Evolutionary conservation across 2,113 vertebrate genomes (phyloP), one percentile per base, ranked within the genome.

Genomic region (Pachycephala philippinensis): DNA sequence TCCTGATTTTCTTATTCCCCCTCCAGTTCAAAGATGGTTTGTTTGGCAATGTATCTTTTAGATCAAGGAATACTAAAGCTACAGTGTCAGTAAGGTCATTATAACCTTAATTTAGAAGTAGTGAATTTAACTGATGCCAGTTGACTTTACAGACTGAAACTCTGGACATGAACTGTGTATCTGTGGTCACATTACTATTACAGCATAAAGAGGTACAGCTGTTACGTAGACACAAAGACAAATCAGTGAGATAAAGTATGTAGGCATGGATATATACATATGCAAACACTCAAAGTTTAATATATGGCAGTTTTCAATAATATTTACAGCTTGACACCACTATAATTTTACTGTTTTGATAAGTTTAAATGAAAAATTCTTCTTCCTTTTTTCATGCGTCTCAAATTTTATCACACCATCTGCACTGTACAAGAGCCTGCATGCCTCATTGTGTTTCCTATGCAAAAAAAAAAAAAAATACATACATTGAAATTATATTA

Each of bases 341-440:
- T 83, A 71, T 44, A 86, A 70, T 86, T 87, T 53, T 93, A 81
- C 27, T 74, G 40, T 60, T 87, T 90, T 85, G 40, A 33, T 95
- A 80, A 87, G 13, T 91, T 94, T 52, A 87, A 96, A 87, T 87
- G 65, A 75, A 81, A 93, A 95, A 69, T 24, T 89, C 30, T 90
- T 60, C 56, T 91, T 70, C 30, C 33, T 69, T 90, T 94, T 81
- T 54, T 74, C 33, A 40, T 52, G 17, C 27, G 33, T 72, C 35
- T 93, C 44, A 54, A 40, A 65, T 71, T 87, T 83, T 65, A 30
- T 95, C 68, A 76, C 4, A 9, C 17, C 27, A 91, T 84, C 87
- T 95, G 60, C 24, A 70, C 53, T 76, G 40, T 52, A 61, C 44
- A 90, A 68, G 35, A 44, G 56, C 40, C 45, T 88, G 15, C 49